Evolutionary conservation across 37 sponge, comb jelly and placozoan genomes (phyloP).

Genomic region (Ianthella basta): DNA sequence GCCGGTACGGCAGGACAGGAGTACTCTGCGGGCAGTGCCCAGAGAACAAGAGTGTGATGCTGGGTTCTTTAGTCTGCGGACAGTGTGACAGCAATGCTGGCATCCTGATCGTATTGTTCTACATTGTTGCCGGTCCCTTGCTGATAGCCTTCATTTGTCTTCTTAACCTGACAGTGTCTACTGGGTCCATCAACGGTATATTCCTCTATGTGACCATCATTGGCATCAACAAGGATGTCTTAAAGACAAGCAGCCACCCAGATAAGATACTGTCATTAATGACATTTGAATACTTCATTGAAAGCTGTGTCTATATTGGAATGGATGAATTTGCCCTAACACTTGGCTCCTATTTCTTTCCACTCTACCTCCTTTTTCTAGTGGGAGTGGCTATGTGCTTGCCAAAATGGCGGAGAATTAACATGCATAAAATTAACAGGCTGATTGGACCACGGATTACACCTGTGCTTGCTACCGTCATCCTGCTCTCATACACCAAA

Average conservation of each 20-base stretch:
- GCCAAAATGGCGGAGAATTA: neutral
- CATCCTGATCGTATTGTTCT: conserved; percentile 11
- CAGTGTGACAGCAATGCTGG: conserved; percentile 25
- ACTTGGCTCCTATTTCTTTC: conserved; percentile 30
- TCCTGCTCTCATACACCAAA: conserved; percentile 27
- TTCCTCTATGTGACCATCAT: conserved; percentile 51
- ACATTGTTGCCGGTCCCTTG: conserved; percentile 29
- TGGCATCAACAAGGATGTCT: conserved; percentile 3
- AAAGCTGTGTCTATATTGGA: conserved; percentile 47
- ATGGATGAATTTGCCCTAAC: conserved; percentile 34
- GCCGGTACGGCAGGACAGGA: conserved; percentile 35
- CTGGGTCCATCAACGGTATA: conserved; percentile 42
- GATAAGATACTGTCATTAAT: conserved; percentile 14
- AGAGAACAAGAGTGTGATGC: conserved; percentile 20
- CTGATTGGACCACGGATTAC: conserved; percentile 22
- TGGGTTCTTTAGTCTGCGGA: conserved; percentile 35
- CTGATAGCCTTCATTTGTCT: conserved; percentile 25
- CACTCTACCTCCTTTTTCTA: conserved; percentile 35
- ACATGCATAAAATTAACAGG: conserved; percentile 4
- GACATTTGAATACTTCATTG: conserved; percentile 33
- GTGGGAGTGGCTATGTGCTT: conserved; percentile 16
- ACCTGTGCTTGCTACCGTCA: conserved; percentile 39
- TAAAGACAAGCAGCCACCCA: neutral
- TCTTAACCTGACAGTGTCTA: conserved; percentile 44
- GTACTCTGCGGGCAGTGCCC: conserved; percentile 56